Percentiles rank a stretch among this genome's conserved stretches.
phyloP scores from a whole-genome alignment of 1,140 invertebrate species.

The Diabrotica virgifera region DNA sequence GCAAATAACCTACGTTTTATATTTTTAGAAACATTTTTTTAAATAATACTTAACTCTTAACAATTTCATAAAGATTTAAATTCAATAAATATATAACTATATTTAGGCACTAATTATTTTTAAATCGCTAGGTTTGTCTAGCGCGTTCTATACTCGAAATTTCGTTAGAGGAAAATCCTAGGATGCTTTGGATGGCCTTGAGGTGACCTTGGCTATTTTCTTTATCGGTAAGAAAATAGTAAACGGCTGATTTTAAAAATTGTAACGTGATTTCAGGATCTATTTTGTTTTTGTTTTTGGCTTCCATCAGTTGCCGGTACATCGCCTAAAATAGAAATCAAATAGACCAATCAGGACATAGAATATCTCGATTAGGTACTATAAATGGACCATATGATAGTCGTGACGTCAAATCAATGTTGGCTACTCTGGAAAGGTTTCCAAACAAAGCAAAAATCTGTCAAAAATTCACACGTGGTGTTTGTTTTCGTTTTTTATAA shows the following conservation, averaged over 20 bases:
- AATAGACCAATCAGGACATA: too few relatives aligned
- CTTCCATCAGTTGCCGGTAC: conserved; percentile 75
- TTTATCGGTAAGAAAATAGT: conserved; percentile 83
- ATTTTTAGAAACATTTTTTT: not conserved
- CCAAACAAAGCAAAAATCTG: too few relatives aligned
- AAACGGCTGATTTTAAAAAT: conserved; percentile 86
- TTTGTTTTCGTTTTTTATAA: too few relatives aligned
- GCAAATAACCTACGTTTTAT: not conserved
- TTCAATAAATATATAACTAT: conserved; percentile 4
- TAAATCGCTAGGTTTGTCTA: conserved; percentile 41
- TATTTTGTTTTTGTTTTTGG: conserved; percentile 63
- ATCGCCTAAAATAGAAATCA: conserved; percentile 63
- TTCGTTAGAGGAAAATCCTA: conserved; percentile 73
- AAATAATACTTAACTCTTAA: not conserved
- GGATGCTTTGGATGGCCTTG: conserved; percentile 81
- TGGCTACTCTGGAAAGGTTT: too few relatives aligned
- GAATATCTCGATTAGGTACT: too few relatives aligned
- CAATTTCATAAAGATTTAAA: conserved; percentile 7
- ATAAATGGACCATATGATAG: too few relatives aligned
- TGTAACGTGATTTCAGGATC: conserved; percentile 84
- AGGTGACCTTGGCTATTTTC: conserved; percentile 81
- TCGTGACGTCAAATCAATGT: too few relatives aligned
- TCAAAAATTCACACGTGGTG: too few relatives aligned
- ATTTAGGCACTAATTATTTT: conserved; percentile 27
- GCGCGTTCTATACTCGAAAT: conserved; percentile 71